phyloP scores from a whole-genome alignment of 2,888 invertebrate genomes.

The Pyralis farinalis region DNA sequence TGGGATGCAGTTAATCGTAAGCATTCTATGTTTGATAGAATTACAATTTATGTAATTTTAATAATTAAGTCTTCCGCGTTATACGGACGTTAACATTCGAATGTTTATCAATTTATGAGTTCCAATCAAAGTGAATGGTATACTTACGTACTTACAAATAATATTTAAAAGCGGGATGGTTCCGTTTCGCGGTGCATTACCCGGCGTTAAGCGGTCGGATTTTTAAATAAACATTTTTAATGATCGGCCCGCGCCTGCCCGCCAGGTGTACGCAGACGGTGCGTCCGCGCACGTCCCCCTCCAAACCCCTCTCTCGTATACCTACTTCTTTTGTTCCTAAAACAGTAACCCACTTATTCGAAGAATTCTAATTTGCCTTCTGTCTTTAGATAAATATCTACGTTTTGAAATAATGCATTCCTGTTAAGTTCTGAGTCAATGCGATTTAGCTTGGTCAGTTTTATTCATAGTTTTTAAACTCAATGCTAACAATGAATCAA shows the following conservation, averaged over 20 bases:
- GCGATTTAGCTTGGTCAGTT: too few species aligned
- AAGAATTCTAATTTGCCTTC: constrained; percentile 27
- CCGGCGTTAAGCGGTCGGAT: constrained; percentile 76
- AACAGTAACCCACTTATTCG: constrained; percentile 66
- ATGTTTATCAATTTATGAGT: background rate
- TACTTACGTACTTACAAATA: too few species aligned
- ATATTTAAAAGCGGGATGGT: constrained; percentile 29
- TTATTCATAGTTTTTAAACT: too few species aligned
- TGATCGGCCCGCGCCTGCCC: constrained; percentile 71
- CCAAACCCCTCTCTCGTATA: constrained; percentile 33
- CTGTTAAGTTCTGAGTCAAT: too few species aligned
- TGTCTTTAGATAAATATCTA: constrained; percentile 2
- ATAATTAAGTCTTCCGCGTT: background rate
- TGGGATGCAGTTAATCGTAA: too few species aligned
- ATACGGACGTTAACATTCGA: background rate
- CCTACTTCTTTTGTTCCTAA: constrained; percentile 71
- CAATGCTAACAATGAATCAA: too few species aligned
- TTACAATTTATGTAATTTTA: too few species aligned
- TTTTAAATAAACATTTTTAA: constrained; percentile 82
- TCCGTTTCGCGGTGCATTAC: constrained; percentile 37
- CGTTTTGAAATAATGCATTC: constrained; percentile 1
- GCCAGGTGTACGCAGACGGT: constrained; percentile 77
- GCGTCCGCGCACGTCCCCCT: constrained; percentile 39
- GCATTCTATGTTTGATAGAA: too few species aligned
- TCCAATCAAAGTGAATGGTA: background rate